Conservation (phyloP, 2,113 vertebrate genomes). For the Myxocyprinus asiaticus region DNA sequence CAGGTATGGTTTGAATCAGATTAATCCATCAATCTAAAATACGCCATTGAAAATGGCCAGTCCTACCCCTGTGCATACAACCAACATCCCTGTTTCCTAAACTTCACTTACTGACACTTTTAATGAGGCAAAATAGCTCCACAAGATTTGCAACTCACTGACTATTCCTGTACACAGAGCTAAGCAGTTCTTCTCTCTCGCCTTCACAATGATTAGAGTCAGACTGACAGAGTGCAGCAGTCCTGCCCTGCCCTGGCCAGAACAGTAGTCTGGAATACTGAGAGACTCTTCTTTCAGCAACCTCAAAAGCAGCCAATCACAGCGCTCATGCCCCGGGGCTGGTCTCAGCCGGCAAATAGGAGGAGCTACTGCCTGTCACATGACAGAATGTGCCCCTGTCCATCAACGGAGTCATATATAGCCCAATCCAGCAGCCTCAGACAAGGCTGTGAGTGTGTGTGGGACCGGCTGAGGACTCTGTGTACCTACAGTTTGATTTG, state of each 20-base stretch:
- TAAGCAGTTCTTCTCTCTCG: constrained; percentile 11
- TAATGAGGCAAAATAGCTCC: constrained; percentile 39
- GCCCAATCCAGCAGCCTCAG: constrained; percentile 84
- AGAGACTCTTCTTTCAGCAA: constrained; percentile 83
- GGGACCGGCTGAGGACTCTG: constrained; percentile 43
- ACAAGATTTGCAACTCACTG: constrained; percentile 16
- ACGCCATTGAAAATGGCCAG: background rate
- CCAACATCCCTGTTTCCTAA: constrained; percentile 1
- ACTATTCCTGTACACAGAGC: constrained; percentile 24
- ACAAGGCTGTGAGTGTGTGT: constrained; percentile 68
- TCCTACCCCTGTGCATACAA: background rate
- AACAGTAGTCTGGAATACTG: constrained; percentile 76
- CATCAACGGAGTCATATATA: constrained; percentile 92
- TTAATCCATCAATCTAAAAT: background rate
- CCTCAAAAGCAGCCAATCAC: constrained; percentile 82
- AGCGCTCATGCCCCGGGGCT: constrained; percentile 66
- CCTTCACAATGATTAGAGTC: constrained; percentile 35
- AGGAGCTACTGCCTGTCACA: constrained; percentile 72
- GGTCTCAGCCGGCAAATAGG: constrained; percentile 78
- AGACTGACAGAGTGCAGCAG: constrained; percentile 46
- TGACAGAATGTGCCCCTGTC: constrained; percentile 88
- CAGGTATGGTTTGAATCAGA: too few species aligned
- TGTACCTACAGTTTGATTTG: constrained; percentile 52
- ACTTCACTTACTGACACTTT: constrained; percentile 11
- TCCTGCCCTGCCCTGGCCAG: constrained; percentile 71